These are phyloP conservation scores for Sebastes steindachneri DNA, from an alignment of 2,797 vertebrate genomes.

Conservation along the genomic window DNA sequence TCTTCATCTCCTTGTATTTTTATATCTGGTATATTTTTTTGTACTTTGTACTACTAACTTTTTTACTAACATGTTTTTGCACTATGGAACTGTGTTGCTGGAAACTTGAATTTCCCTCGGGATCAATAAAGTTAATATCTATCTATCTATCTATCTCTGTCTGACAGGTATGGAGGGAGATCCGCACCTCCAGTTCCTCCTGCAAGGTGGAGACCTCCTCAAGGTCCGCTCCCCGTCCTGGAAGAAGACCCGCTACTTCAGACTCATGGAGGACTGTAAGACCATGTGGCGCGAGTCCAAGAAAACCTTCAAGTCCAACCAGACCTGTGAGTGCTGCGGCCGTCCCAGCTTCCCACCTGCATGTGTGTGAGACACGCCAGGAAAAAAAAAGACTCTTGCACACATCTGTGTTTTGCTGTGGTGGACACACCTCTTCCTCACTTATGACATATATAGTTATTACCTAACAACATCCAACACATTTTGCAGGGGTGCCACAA, in stretches of 20 bases:
- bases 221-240: constrained; percentile 93
- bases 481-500: not conserved
- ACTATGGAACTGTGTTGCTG: no score
- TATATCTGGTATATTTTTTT: no score
- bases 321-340: constrained; percentile 89
- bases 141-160: not conserved
- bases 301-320: constrained; percentile 84
- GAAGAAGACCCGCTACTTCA: constrained; percentile 90
- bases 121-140: no score
- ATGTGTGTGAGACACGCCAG: constrained; percentile 23
- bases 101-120: no score
- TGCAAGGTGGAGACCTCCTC: constrained; percentile 89
- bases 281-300: constrained; percentile 95
- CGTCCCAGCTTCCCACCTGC: not conserved
- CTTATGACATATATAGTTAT: not conserved
- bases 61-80: no score
- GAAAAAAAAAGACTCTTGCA: not conserved
- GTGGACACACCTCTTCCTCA: not conserved
- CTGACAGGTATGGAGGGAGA: constrained; percentile 89
- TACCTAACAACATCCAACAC: not conserved
- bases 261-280: constrained; percentile 94
- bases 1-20: no score
- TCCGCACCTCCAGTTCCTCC: constrained; percentile 88
- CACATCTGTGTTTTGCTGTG: not conserved
- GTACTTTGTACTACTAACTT: no score